Conservation (phyloP, 2,888 invertebrate species). For the Lochmaea crataegi region DNA sequence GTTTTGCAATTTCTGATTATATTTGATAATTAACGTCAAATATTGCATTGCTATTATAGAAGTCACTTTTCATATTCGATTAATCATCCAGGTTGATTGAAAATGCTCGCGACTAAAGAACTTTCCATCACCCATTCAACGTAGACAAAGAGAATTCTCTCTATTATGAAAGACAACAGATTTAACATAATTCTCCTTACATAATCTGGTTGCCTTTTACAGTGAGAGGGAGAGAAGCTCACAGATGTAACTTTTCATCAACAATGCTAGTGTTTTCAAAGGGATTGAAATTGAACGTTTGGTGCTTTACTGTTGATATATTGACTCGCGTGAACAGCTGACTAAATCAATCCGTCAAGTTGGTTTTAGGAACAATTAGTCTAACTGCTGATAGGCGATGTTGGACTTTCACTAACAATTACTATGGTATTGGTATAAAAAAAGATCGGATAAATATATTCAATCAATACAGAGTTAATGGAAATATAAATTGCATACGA, state of each 20-base stretch:
- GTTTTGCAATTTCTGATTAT: too few relatives aligned
- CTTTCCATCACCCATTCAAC: not conserved
- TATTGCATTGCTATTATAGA: too few relatives aligned
- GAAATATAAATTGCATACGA: too few relatives aligned
- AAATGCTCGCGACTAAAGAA: too few relatives aligned
- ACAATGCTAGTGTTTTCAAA: constrained; percentile 5
- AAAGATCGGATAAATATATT: too few relatives aligned
- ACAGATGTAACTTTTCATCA: constrained; percentile 24
- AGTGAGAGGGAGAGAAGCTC: constrained; percentile 7
- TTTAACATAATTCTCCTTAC: constrained; percentile 6
- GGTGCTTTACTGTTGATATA: not conserved
- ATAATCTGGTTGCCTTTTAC: constrained; percentile 16
- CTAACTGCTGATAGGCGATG: not conserved
- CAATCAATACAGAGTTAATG: too few relatives aligned
- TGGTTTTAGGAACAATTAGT: not conserved
- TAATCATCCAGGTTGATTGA: too few relatives aligned
- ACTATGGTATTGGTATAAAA: too few relatives aligned
- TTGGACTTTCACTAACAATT: too few relatives aligned
- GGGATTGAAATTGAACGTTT: not conserved
- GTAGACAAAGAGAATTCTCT: not conserved
- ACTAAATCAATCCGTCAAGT: not conserved
- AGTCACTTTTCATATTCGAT: too few relatives aligned
- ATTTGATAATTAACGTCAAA: too few relatives aligned
- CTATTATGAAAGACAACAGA: not conserved
- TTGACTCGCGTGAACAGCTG: not conserved